A percentile compares a stretch with the other conserved stretches of the same genome.
Conservation (phyloP, 2,113 vertebrate genomes). For the Protobothrops mucrosquamatus region DNA sequence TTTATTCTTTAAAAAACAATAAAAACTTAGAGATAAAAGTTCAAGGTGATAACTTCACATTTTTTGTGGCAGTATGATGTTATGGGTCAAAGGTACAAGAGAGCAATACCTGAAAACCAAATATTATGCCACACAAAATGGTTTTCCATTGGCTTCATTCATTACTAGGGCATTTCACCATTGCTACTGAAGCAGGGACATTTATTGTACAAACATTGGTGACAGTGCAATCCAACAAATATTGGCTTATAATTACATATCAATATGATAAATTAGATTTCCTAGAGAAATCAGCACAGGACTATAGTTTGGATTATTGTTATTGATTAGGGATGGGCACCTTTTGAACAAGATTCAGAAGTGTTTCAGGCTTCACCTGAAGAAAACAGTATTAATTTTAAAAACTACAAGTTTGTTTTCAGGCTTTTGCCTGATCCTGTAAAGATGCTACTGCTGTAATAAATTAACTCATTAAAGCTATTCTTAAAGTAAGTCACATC, state of each 20-base stretch:
- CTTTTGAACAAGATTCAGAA: not conserved
- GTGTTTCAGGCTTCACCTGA: not conserved
- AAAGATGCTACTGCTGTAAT: not conserved
- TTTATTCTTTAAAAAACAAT: not conserved
- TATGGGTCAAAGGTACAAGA: not conserved
- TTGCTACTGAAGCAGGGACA: not conserved
- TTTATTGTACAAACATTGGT: not conserved
- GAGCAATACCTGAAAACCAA: not conserved
- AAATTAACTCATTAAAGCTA: not conserved
- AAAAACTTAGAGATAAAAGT: not conserved
- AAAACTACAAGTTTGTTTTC: not conserved
- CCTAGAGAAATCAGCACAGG: not conserved
- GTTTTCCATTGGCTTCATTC: not conserved
- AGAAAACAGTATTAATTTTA: not conserved
- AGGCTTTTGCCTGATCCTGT: not conserved
- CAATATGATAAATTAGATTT: not conserved
- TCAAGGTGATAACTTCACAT: constrained; percentile 40
- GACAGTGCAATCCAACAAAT: not conserved
- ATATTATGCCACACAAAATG: constrained; percentile 37
- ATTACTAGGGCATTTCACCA: not conserved
- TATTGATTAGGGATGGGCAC: not conserved
- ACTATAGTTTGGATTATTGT: not conserved
- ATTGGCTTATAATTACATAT: not conserved
- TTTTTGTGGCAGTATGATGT: not conserved
- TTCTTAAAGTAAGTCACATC: not conserved